phyloP scores from a whole-genome alignment of 2,888 invertebrate species.

The Phalera bucephala region DNA sequence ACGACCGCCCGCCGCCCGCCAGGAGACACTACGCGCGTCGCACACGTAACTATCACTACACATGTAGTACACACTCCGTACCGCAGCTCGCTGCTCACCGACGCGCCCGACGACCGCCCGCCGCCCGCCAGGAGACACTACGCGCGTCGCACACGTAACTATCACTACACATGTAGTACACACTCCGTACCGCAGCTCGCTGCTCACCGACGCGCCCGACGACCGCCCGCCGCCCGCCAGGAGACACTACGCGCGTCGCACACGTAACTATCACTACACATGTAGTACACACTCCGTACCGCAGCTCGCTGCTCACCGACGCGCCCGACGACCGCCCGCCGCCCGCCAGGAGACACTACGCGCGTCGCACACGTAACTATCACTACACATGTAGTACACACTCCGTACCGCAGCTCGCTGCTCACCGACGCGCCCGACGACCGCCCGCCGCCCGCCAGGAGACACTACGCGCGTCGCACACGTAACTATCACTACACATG shows the following conservation, averaged over 20 bases:
- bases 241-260: conserved; percentile 79
- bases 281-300: conserved; percentile 17
- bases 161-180: no score
- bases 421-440: conserved; percentile 3
- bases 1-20: no score
- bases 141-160: neutral
- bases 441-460: conserved; percentile 4
- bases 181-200: conserved; percentile 43
- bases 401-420: conserved; percentile 31
- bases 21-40: no score
- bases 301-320: conserved; percentile 56
- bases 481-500: neutral
- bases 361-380: conserved; percentile 3
- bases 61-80: neutral
- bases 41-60: no score
- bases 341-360: conserved; percentile 6
- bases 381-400: conserved; percentile 29
- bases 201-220: conserved; percentile 6
- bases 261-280: conserved; percentile 1
- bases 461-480: neutral
- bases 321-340: conserved; percentile 8
- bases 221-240: conserved; percentile 85
- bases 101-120: neutral
- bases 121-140: neutral
- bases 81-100: neutral